phyloP scores from a whole-genome alignment of 2,797 vertebrate species.

The Takifugu rubripes region DNA sequence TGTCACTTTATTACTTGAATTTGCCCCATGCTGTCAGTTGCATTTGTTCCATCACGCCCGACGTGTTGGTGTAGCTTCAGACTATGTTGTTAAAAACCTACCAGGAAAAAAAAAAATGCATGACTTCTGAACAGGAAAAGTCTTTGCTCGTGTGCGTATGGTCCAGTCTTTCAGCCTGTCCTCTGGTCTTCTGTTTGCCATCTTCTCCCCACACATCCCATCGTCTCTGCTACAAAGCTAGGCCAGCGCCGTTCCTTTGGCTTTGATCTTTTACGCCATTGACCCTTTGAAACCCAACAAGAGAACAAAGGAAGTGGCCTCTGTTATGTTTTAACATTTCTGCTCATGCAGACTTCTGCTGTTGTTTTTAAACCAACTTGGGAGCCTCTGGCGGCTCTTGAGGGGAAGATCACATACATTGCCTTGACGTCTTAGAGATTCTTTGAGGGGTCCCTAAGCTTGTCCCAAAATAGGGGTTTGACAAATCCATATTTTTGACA shows the following conservation, averaged over 20 bases:
- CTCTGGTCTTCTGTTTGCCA: conserved; percentile 50
- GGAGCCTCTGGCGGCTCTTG: conserved; percentile 80
- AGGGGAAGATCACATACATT: conserved; percentile 92
- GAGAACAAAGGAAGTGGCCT: conserved; percentile 58
- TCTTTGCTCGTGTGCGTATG: conserved; percentile 74
- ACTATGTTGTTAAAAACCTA: conserved; percentile 68
- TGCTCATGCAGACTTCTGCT: conserved; percentile 73
- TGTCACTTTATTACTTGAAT: conserved; percentile 73
- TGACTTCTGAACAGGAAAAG: conserved; percentile 70
- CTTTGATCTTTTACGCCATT: conserved; percentile 59
- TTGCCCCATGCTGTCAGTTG: conserved; percentile 60
- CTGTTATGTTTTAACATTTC: conserved; percentile 67
- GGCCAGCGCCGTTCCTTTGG: conserved; percentile 36
- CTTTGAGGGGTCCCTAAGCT: conserved; percentile 90
- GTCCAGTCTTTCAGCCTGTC: conserved; percentile 68
- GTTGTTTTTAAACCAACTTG: conserved; percentile 84
- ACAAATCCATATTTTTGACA: conserved; percentile 99
- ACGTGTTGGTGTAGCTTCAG: conserved; percentile 69
- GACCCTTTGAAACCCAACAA: conserved; percentile 49
- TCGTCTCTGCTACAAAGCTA: conserved; percentile 44
- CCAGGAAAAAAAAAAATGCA: conserved; percentile 69
- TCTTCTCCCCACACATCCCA: conserved; percentile 38
- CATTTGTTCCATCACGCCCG: conserved; percentile 63
- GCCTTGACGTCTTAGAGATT: conserved; percentile 95
- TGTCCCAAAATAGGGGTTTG: conserved; percentile 91